Evolutionary conservation across 2,797 vertebrate species (phyloP).

Genomic region (Danionella dracula): DNA sequence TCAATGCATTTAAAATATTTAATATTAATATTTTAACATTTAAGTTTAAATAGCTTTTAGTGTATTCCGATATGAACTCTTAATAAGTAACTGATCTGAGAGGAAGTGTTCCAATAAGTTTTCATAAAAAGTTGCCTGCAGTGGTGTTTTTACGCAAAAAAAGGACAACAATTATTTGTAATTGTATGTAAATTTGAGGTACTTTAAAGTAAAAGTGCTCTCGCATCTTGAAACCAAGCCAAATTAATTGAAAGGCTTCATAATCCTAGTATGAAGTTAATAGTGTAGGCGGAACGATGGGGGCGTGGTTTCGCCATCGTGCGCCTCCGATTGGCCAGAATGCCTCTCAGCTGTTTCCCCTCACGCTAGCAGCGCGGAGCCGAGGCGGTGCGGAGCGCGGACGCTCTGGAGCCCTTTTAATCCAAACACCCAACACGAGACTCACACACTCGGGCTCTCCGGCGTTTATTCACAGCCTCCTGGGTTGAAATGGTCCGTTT

Average conservation of each 20-base stretch:
- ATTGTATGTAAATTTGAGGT: no score
- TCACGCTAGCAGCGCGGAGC: conserved; percentile 21
- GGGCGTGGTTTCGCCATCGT: background rate
- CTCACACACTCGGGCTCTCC: background rate
- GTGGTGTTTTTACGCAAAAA: no score
- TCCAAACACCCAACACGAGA: background rate
- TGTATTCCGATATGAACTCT: no score
- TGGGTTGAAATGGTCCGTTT: background rate
- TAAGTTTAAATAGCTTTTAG: no score
- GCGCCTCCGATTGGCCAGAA: conserved; percentile 30
- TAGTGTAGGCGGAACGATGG: background rate
- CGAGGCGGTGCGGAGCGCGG: background rate
- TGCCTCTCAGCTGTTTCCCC: background rate
- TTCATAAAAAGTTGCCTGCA: no score
- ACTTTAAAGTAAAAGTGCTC: no score
- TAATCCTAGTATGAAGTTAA: background rate
- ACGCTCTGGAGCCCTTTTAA: background rate
- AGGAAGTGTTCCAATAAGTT: no score
- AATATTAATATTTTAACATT: no score
- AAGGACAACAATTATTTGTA: no score
- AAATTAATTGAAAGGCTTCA: background rate
- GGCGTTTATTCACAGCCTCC: background rate
- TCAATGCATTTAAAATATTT: no score
- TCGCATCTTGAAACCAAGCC: no score
- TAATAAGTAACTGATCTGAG: no score